Evolutionary conservation across 2,797 vertebrate species (phyloP).

Genomic region (Pristis pectinata): DNA sequence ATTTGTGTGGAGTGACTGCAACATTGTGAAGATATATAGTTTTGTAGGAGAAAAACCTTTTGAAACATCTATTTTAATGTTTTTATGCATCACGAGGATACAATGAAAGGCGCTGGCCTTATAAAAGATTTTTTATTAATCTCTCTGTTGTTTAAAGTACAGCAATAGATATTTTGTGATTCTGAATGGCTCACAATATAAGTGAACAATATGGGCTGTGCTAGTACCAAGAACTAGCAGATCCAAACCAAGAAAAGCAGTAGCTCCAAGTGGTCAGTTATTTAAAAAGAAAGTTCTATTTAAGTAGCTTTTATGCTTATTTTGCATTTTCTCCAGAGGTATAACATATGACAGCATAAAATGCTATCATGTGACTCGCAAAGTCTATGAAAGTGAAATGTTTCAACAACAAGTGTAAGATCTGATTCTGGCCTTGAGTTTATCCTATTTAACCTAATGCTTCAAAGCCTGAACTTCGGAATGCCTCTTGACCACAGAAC

Average conservation of each 20-base stretch:
- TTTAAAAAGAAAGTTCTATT: not conserved
- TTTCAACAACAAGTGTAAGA: not conserved
- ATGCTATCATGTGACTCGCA: not conserved
- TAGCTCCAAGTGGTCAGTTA: not conserved
- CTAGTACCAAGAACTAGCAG: constrained; percentile 2
- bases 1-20: not conserved
- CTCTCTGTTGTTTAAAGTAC: constrained; percentile 17
- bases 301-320: constrained; percentile 27
- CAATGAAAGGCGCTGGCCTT: constrained; percentile 6
- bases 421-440: not conserved
- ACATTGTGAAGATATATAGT: constrained; percentile 2
- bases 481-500: not conserved
- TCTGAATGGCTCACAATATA: not conserved
- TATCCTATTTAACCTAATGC: not conserved
- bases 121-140: constrained; percentile 6
- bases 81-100: constrained; percentile 13
- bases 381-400: not conserved
- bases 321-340: not conserved
- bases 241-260: not conserved
- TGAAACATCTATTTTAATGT: constrained; percentile 30
- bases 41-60: constrained; percentile 24
- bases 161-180: constrained; percentile 3
- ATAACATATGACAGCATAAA: constrained; percentile 18
- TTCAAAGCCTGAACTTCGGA: constrained; percentile 2
- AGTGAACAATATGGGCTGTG: not conserved